Evolutionary conservation across 2,888 invertebrate genomes (phyloP), one percentile per base, ranked within the genome.

Genomic region (Orchesellides sinensis): DNA sequence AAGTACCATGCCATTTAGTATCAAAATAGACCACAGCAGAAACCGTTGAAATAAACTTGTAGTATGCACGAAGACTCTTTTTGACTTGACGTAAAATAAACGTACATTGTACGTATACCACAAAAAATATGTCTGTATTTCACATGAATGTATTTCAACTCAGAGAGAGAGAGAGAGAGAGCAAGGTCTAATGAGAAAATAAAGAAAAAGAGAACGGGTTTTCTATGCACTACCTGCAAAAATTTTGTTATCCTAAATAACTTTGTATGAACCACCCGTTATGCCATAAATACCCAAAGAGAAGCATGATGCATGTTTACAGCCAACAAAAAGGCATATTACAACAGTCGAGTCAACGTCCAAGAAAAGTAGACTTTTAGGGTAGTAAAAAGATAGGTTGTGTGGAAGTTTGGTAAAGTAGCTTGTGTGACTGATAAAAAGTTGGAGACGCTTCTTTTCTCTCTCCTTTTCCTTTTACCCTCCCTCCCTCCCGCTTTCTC

Each of bases 401-500:
- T n/a, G n/a, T n/a, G 23, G 23, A 63, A 77, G 59, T 54, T 77
- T 77, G n/a, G 66, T n/a, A 68, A 68, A 77, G 75, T 77, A 49
- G 77, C 68, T 68, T 70, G 70, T 69, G 70, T 52, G 63, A 79
- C 78, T 79, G 78, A 70, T 79, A 79, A 79, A 79, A 79, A 68
- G 77, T 77, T 77, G 78, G 47, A 52, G 27, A 45, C 17, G 52
- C 32, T 32, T 66, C 25, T n/a, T 23, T 29, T 40, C 54, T 66
- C 17, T 32, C 54, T 35, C 65, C 59, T 17, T 70, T 61, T 45
- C n/a, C 19, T 40, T 70, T 27, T 45, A 49, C 49, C 25, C 25
- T 17, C 19, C 45, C 1, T 40, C 35, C n/a, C 25, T 68, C 19
- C 68, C 19, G 10, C 40, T 49, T 68, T 25, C 29, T 8, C 6